Percentiles rank a stretch among this genome's conserved stretches.
Conservation (phyloP, 2,797 vertebrate genomes). For the Hydrocynus forskahlii region DNA sequence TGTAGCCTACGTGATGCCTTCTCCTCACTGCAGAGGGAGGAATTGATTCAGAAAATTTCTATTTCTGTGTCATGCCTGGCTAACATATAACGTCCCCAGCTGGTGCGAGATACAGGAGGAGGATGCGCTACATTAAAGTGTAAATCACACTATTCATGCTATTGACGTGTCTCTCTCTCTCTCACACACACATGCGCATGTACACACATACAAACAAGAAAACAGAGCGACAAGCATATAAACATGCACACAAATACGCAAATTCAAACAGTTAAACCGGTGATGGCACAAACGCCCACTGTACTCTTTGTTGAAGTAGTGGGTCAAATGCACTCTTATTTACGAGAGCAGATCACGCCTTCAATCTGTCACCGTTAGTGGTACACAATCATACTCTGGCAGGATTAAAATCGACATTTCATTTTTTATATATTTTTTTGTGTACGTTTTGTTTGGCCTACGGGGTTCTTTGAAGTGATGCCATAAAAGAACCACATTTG, state of each 20-base stretch:
- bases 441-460: too few species aligned
- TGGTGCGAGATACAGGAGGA: conserved; percentile 24
- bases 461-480: too few species aligned
- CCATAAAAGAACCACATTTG: too few species aligned
- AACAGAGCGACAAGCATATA: background rate
- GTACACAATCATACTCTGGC: too few species aligned
- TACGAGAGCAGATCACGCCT: background rate
- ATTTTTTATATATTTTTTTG: too few species aligned
- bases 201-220: background rate
- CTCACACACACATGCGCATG: background rate
- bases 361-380: background rate
- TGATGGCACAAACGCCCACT: background rate
- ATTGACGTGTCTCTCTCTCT: conserved; percentile 3
- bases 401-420: too few species aligned
- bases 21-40: conserved; percentile 52
- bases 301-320: background rate
- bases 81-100: conserved; percentile 44
- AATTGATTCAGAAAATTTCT: conserved; percentile 50
- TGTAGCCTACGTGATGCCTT: conserved; percentile 39
- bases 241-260: background rate
- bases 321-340: background rate
- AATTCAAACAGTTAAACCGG: background rate
- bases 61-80: conserved; percentile 46
- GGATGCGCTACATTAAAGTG: conserved; percentile 10
- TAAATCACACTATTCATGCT: conserved; percentile 25